Base-by-base conservation (phyloP, 2,888 invertebrate species). In the Hirtodrosophila confusa region DNA sequence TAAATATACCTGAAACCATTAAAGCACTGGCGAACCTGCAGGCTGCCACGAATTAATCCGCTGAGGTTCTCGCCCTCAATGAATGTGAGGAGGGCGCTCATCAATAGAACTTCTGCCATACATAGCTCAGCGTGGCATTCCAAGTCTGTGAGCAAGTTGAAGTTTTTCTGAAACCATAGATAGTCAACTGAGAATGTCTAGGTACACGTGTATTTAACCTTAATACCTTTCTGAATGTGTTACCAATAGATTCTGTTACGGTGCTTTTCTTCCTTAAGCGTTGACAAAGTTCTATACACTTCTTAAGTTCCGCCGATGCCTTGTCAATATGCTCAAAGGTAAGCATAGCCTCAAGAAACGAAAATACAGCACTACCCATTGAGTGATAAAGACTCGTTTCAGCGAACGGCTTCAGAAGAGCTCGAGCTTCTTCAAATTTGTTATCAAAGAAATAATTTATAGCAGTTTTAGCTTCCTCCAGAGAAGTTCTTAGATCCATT, bases 121-220 rank as follows among this genome's bases (percentile, higher is more conserved):
- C 98, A 98, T 36, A 99, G 92, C 90, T 99, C 99, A 0, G 99
- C 98, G 92, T 99, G 99, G 12, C 97, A 95, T 92, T 98, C 97
- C 88, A 94, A 91, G 91, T 95, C 95, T 1, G 96, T 95, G 79
- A 95, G 96, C 27, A 93, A 91, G 76, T 95, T 94, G 86, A 96
- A 97, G 90, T 97, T 96, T 1, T 94, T 93, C 93, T 95, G 43
- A 12, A 50, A 53, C 2, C 23, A 17, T 29, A 37, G 0, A 23
- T 40, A 17, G n/a, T 17, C 3, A 23, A 36, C 9, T 27, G 37
- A n/a, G 17, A 9, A 29, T 3, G 33, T 27, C 31, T 4, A 17
- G 9, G 2, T 43, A 4, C 8, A 35, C 5, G 3, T n/a, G 41
- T 66, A 17, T 17, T 17, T 17, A 17, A 17, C 17, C 17, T 17